Evolutionary conservation across 2,797 vertebrate genomes (phyloP).

Genomic region (Chelmon rostratus): DNA sequence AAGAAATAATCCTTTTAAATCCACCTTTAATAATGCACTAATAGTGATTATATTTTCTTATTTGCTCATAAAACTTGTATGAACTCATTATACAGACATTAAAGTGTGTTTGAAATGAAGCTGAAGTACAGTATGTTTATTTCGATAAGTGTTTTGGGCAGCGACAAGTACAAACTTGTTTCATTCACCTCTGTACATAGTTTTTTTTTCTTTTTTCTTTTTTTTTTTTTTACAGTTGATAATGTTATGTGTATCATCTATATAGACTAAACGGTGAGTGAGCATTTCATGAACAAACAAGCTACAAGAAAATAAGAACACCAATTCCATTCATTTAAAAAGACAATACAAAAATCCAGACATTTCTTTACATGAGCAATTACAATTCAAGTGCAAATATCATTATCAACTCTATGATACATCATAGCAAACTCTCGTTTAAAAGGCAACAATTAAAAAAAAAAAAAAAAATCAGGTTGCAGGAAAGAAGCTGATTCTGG

Average conservation of each 20-base stretch:
- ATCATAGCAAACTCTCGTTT: slow-evolving; percentile 86
- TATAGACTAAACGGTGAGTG: slow-evolving; percentile 80
- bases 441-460: slow-evolving; percentile 73
- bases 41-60: slow-evolving; percentile 15
- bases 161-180: slow-evolving; percentile 80
- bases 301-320: slow-evolving; percentile 84
- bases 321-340: slow-evolving; percentile 92
- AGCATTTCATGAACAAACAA: slow-evolving; percentile 83
- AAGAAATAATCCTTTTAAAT: background rate
- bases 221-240: slow-evolving; percentile 71
- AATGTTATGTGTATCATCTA: slow-evolving; percentile 80
- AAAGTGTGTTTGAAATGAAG: slow-evolving; percentile 72
- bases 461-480: slow-evolving; percentile 58
- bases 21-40: slow-evolving; percentile 15
- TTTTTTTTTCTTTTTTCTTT: slow-evolving; percentile 12
- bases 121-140: slow-evolving; percentile 85
- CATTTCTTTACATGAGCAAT: slow-evolving; percentile 97
- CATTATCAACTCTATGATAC: slow-evolving; percentile 92
- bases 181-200: slow-evolving; percentile 79
- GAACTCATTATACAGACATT: slow-evolving; percentile 62
- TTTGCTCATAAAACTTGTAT: slow-evolving; percentile 22
- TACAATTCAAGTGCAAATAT: slow-evolving; percentile 99
- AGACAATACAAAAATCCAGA: slow-evolving; percentile 97
- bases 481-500: slow-evolving; percentile 64
- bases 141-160: slow-evolving; percentile 80